Evolutionary conservation across 2,888 invertebrate species (phyloP).

Genomic region (Tetropium fuscum): DNA sequence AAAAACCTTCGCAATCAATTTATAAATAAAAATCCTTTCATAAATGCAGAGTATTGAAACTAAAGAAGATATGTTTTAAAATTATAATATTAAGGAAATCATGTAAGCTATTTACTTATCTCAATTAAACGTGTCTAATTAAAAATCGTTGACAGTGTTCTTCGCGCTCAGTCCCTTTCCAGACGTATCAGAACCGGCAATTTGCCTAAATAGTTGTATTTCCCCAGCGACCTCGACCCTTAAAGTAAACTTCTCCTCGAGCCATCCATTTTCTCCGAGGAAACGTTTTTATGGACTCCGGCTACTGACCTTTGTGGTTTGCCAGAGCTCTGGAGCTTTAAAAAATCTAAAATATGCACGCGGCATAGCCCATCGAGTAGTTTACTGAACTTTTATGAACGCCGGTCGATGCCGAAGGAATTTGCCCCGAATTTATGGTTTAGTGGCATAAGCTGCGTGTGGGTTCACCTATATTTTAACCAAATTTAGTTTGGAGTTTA

Average conservation of each 20-base stretch:
- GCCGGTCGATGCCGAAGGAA: conserved; percentile 41
- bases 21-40: no score
- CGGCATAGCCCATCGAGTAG: conserved; percentile 40
- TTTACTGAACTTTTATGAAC: conserved; percentile 50
- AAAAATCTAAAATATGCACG: conserved; percentile 52
- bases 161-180: not conserved
- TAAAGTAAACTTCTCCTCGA: conserved; percentile 40
- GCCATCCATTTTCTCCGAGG: conserved; percentile 43
- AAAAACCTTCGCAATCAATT: no score
- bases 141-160: conserved; percentile 11
- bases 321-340: conserved; percentile 39
- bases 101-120: conserved; percentile 16
- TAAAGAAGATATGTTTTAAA: no score
- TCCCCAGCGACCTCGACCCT: conserved; percentile 38
- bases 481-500: not conserved
- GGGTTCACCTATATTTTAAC: conserved; percentile 1
- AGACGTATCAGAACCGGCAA: conserved; percentile 4
- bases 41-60: no score
- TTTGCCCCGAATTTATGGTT: conserved; percentile 32
- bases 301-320: conserved; percentile 44
- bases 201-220: conserved; percentile 32
- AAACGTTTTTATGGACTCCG: conserved; percentile 42
- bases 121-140: conserved; percentile 32
- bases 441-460: not conserved
- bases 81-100: conserved; percentile 25